A percentile compares a stretch with the other conserved stretches of the same genome.
Evolutionary conservation across 2,888 invertebrate species (phyloP).

Genomic region (Bedellia somnulentella): DNA sequence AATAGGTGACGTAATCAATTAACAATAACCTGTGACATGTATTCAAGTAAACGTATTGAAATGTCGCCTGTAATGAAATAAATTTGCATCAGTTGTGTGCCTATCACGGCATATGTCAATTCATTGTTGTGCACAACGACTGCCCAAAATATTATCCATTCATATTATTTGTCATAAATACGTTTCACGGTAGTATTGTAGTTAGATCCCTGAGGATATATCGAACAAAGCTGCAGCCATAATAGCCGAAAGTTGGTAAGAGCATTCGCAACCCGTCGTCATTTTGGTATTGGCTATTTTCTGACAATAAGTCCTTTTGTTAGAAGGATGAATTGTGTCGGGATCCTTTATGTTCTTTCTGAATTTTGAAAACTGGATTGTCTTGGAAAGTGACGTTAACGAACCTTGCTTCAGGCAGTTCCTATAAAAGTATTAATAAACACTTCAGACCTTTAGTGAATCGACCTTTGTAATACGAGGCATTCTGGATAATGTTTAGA

Average conservation of each 20-base stretch:
- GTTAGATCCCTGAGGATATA: constrained; percentile 50
- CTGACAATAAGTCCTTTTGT: constrained; percentile 52
- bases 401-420: constrained; percentile 25
- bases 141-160: constrained; percentile 50
- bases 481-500: too few species aligned
- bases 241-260: constrained; percentile 45
- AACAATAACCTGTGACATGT: too few species aligned
- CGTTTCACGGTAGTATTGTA: constrained; percentile 48
- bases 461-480: too few species aligned
- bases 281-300: constrained; percentile 60
- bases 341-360: constrained; percentile 29
- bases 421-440: too few species aligned
- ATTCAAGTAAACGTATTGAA: too few species aligned
- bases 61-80: too few species aligned
- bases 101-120: constrained; percentile 15
- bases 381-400: constrained; percentile 38
- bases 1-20: too few species aligned
- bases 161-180: constrained; percentile 53
- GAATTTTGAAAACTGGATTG: constrained; percentile 54
- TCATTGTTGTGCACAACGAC: constrained; percentile 27
- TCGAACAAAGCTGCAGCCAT: constrained; percentile 45
- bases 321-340: constrained; percentile 28
- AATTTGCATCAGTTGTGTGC: too few species aligned
- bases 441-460: too few species aligned
- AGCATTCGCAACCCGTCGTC: constrained; percentile 50